Evolutionary conservation across 2,888 invertebrate genomes (phyloP).

Genomic region (Dioctria rufipes): DNA sequence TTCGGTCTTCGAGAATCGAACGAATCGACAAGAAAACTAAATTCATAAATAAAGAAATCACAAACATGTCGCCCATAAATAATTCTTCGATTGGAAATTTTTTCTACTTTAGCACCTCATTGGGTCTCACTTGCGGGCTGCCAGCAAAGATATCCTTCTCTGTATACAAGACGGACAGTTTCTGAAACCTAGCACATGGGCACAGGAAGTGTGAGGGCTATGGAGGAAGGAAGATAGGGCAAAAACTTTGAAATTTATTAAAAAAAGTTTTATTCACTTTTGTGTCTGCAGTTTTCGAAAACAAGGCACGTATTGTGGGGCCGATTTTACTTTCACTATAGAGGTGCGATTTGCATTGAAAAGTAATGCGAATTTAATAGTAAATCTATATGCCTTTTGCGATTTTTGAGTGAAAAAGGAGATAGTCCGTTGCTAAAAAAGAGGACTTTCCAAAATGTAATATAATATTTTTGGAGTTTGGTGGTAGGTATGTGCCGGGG

Average conservation of each 20-base stretch:
- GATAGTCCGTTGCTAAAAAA: no score
- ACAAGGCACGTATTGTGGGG: slow-evolving; percentile 29
- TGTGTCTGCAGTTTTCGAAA: slow-evolving; percentile 20
- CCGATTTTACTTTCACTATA: slow-evolving; percentile 16
- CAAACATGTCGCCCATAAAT: slow-evolving; percentile 49
- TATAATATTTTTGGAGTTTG: no score
- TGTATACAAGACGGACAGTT: no score
- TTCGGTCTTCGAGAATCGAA: no score
- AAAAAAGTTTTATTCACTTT: slow-evolving; percentile 32
- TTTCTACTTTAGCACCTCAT: slow-evolving; percentile 40
- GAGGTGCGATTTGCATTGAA: no score
- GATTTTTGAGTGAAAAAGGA: no score
- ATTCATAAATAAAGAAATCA: slow-evolving; percentile 56
- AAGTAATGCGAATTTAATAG: no score
- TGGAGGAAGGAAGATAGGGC: slow-evolving; percentile 2
- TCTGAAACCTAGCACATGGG: no score
- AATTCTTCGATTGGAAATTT: slow-evolving; percentile 51
- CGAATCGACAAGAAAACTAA: slow-evolving; percentile 23
- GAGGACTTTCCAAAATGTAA: no score
- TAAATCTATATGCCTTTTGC: no score
- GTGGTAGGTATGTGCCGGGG: no score
- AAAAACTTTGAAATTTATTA: slow-evolving; percentile 39
- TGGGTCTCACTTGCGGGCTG: slow-evolving; percentile 30
- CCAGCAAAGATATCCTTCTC: not conserved
- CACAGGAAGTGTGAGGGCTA: not conserved